Percentiles rank a stretch among this genome's conserved stretches.
Evolutionary conservation across 2,888 invertebrate genomes (phyloP).

Genomic region (Chromoteleia sp.): DNA sequence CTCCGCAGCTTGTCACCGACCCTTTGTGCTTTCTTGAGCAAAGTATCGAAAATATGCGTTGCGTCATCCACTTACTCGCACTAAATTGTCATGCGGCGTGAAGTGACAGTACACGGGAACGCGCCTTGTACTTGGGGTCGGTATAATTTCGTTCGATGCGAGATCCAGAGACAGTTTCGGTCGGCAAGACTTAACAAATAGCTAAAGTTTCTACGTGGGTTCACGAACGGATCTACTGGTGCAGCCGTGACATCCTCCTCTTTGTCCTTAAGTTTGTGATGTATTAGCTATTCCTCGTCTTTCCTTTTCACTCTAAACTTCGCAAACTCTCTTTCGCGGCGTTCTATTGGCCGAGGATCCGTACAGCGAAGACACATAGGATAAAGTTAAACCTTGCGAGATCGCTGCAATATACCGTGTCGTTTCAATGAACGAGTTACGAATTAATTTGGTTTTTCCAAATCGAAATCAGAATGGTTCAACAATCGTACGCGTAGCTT

Average conservation of each 20-base stretch:
- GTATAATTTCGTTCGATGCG: slow-evolving; percentile 77
- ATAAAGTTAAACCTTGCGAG: slow-evolving; percentile 57
- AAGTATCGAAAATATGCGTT: slow-evolving; percentile 67
- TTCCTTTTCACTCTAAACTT: slow-evolving; percentile 67
- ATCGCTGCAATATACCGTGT: slow-evolving; percentile 51
- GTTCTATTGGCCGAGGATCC: slow-evolving; percentile 53
- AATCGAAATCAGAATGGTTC: background rate
- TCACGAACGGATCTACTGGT: slow-evolving; percentile 79
- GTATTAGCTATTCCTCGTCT: slow-evolving; percentile 82
- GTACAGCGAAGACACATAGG: slow-evolving; percentile 55
- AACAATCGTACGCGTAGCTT: too few species aligned
- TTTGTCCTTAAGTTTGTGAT: slow-evolving; percentile 84
- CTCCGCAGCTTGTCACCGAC: slow-evolving; percentile 40
- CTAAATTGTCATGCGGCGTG: slow-evolving; percentile 65
- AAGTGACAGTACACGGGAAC: slow-evolving; percentile 64
- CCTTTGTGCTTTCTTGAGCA: slow-evolving; percentile 58
- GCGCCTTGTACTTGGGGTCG: slow-evolving; percentile 66
- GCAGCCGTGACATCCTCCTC: slow-evolving; percentile 82
- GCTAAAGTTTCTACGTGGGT: slow-evolving; percentile 82
- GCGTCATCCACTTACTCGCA: slow-evolving; percentile 67
- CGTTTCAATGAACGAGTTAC: slow-evolving; percentile 20
- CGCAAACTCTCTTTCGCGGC: slow-evolving; percentile 64
- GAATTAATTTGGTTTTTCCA: slow-evolving; percentile 15
- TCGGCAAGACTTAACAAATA: slow-evolving; percentile 84
- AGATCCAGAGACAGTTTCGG: slow-evolving; percentile 82